These are phyloP conservation scores for Malurus melanocephalus DNA, from an alignment of 2,113 vertebrate genomes.

Conservation along the genomic window DNA sequence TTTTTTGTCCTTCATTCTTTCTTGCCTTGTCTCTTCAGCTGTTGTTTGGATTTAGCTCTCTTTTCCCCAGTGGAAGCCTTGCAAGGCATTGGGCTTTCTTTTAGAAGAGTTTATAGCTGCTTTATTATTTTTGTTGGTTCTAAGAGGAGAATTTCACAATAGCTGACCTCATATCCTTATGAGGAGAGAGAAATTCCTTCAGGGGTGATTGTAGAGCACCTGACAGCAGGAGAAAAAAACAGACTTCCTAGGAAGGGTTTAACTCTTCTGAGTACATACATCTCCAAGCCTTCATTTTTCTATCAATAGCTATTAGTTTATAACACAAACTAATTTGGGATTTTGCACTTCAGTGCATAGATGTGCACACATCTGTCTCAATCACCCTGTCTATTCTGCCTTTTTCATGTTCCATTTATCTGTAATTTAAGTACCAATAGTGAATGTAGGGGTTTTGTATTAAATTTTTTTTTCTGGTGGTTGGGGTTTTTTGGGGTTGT, in stretches of 20 bases:
- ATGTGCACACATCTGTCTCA: neutral
- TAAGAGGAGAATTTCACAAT: conserved; percentile 18
- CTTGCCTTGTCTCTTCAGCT: conserved; percentile 14
- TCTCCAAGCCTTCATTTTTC: neutral
- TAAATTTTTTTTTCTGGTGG: neutral
- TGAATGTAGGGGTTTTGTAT: neutral
- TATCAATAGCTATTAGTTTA: neutral
- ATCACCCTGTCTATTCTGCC: neutral
- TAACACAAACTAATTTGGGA: neutral
- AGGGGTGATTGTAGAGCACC: conserved; percentile 20
- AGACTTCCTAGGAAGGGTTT: neutral
- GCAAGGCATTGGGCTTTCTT: neutral
- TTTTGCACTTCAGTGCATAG: neutral
- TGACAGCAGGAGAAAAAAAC: neutral
- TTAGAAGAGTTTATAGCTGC: neutral
- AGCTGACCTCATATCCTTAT: conserved; percentile 39
- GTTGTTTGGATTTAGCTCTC: neutral
- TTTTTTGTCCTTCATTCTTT: neutral
- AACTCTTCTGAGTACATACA: neutral
- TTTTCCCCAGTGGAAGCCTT: neutral
- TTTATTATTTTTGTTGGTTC: conserved; percentile 35
- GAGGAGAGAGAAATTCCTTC: conserved; percentile 26
- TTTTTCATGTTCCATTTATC: neutral
- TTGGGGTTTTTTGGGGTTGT: neutral
- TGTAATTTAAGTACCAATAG: neutral